Conservation (phyloP, 2,797 vertebrate genomes). For the Falco columbarius region DNA sequence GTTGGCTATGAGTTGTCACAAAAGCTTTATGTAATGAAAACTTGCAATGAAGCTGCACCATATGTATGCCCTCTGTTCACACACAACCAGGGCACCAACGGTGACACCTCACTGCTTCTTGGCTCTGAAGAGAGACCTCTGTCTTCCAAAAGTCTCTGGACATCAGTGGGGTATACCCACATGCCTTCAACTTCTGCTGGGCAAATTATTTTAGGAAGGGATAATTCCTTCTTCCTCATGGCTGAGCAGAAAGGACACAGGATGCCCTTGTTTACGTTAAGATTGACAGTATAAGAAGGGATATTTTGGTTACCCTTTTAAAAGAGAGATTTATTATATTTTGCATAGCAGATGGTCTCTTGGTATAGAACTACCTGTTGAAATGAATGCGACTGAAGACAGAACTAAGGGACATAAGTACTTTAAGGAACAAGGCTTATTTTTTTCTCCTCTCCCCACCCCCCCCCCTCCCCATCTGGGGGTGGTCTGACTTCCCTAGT, state of each 20-base stretch:
- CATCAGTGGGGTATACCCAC: not conserved
- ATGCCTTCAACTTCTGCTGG: not conserved
- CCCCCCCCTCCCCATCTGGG: not conserved
- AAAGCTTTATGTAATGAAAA: conserved; percentile 52
- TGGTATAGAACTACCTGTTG: conserved; percentile 41
- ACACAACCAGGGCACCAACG: not conserved
- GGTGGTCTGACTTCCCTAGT: not conserved
- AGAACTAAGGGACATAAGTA: conserved; percentile 36
- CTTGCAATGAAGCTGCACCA: not conserved
- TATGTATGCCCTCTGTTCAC: not conserved
- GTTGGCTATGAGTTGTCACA: not conserved
- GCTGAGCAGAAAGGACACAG: conserved; percentile 9
- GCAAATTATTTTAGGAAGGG: conserved; percentile 10
- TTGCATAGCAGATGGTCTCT: conserved; percentile 56
- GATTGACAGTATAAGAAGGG: not conserved
- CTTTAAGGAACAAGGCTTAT: not conserved
- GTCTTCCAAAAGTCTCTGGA: conserved; percentile 14
- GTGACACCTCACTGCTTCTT: conserved; percentile 14
- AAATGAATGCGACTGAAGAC: conserved; percentile 12
- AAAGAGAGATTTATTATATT: conserved; percentile 26
- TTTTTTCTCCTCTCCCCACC: not conserved
- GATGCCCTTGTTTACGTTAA: not conserved
- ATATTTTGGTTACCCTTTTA: not conserved
- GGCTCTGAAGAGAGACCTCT: not conserved
- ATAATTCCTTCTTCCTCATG: not conserved